Percentiles rank a stretch among this genome's conserved stretches.
These are phyloP conservation scores for Cremastinae sp. DNA, from an alignment of 2,888 invertebrate species.

Conservation along the genomic window DNA sequence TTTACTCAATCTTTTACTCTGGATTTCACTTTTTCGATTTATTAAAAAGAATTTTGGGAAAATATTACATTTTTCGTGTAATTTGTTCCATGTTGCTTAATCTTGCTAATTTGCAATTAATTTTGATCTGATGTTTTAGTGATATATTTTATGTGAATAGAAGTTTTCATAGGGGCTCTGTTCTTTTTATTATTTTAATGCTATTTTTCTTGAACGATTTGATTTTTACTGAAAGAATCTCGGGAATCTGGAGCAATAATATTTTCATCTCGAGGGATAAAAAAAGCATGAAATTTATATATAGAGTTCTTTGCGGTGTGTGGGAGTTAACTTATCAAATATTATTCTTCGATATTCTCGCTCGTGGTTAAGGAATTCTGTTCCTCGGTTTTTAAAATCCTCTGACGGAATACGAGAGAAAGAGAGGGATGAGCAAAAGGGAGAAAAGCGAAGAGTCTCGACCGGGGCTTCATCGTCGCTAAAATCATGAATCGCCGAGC, in stretches of 20 bases:
- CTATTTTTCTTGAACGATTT: slow-evolving; percentile 30
- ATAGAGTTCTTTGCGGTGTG: neutral
- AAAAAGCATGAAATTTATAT: neutral
- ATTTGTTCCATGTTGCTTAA: too few species aligned
- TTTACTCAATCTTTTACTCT: too few species aligned
- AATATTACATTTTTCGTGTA: too few species aligned
- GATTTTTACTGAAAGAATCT: neutral
- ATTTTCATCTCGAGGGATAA: slow-evolving; percentile 7
- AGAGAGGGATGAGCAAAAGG: slow-evolving; percentile 6
- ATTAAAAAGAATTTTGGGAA: too few species aligned
- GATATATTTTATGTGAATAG: too few species aligned
- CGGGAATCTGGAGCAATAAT: neutral
- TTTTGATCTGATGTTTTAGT: too few species aligned
- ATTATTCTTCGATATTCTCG: slow-evolving; percentile 56
- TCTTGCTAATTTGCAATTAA: too few species aligned
- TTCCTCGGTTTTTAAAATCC: neutral
- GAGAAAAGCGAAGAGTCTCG: slow-evolving; percentile 49
- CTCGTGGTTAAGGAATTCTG: slow-evolving; percentile 18
- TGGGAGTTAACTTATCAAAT: slow-evolving; percentile 29
- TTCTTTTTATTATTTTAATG: slow-evolving; percentile 35
- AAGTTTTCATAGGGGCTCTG: too few species aligned
- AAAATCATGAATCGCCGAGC: slow-evolving; percentile 50
- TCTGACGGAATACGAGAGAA: slow-evolving; percentile 5
- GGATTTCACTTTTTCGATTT: too few species aligned
- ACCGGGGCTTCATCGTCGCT: slow-evolving; percentile 47